A percentile compares a stretch with the other conserved stretches of the same genome.
Conservation (phyloP, 2,888 invertebrate genomes). For the Chrysodeixis includens region DNA sequence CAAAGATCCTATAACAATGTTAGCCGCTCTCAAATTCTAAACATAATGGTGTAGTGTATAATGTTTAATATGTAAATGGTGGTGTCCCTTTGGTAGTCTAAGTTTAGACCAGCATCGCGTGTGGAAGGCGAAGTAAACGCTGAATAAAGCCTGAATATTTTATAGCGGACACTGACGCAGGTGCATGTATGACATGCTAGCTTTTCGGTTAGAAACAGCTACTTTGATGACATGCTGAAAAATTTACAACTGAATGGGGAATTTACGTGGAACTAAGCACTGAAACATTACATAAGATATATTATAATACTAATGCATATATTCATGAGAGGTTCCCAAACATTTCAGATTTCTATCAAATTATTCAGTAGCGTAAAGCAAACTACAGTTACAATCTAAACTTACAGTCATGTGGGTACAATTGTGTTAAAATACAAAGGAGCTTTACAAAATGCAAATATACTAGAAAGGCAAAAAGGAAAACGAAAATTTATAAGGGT, state of each 20-base stretch:
- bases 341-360: neutral
- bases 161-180: constrained; percentile 43
- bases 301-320: neutral
- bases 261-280: neutral
- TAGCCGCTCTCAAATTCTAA: constrained; percentile 11
- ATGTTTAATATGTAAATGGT: constrained; percentile 41
- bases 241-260: neutral
- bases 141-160: constrained; percentile 56
- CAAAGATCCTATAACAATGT: constrained; percentile 9
- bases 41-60: constrained; percentile 26
- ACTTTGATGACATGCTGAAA: constrained; percentile 13
- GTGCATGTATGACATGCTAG: constrained; percentile 27
- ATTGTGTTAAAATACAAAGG: neutral
- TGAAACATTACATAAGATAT: neutral
- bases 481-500: constrained; percentile 43
- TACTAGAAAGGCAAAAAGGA: constrained; percentile 14
- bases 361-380: neutral
- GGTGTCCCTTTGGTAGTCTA: constrained; percentile 40
- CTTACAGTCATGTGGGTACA: neutral
- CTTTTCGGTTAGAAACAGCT: constrained; percentile 14
- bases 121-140: constrained; percentile 26
- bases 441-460: constrained; percentile 6
- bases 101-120: constrained; percentile 44
- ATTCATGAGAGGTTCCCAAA: neutral
- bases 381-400: neutral